Conservation (phyloP, 2,888 invertebrate species). For the Acanthacorydalis orientalis region DNA sequence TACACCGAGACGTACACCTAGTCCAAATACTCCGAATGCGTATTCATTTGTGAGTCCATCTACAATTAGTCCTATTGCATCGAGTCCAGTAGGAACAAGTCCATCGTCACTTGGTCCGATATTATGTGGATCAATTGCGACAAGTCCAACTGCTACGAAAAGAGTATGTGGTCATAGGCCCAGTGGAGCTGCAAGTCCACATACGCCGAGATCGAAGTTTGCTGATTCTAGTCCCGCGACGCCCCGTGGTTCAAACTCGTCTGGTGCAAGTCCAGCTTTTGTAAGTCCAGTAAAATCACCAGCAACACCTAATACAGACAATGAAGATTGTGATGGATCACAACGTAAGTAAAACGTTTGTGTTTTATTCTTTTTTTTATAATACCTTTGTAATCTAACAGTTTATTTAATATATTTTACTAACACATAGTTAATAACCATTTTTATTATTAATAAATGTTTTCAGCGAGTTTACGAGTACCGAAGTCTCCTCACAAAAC, state of each 20-base stretch:
- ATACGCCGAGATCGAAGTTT: conserved; percentile 5
- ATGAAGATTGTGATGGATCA: conserved; percentile 29
- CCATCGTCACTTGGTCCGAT: not conserved
- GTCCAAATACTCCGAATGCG: conserved; percentile 1
- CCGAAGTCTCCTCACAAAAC: conserved; percentile 37
- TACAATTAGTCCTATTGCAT: conserved; percentile 1
- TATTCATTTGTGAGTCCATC: not conserved
- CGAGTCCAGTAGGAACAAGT: conserved; percentile 1
- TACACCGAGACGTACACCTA: conserved; percentile 1
- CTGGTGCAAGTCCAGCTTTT: conserved; percentile 23
- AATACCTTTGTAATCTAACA: not conserved
- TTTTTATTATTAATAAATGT: conserved; percentile 7
- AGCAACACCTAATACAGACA: conserved; percentile 27
- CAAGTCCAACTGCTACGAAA: conserved; percentile 1
- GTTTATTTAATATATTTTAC: not conserved
- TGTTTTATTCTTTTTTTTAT: not conserved
- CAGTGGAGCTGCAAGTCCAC: conserved; percentile 1
- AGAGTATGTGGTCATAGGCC: not conserved
- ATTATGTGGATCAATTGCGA: not conserved
- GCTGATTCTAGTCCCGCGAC: conserved; percentile 2
- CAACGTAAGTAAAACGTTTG: conserved; percentile 22
- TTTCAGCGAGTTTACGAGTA: conserved; percentile 33
- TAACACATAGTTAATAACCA: not conserved
- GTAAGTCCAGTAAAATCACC: conserved; percentile 44
- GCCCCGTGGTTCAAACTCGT: conserved; percentile 1